Conservation (phyloP, 2,888 invertebrate genomes). For the Athalia circularis region DNA sequence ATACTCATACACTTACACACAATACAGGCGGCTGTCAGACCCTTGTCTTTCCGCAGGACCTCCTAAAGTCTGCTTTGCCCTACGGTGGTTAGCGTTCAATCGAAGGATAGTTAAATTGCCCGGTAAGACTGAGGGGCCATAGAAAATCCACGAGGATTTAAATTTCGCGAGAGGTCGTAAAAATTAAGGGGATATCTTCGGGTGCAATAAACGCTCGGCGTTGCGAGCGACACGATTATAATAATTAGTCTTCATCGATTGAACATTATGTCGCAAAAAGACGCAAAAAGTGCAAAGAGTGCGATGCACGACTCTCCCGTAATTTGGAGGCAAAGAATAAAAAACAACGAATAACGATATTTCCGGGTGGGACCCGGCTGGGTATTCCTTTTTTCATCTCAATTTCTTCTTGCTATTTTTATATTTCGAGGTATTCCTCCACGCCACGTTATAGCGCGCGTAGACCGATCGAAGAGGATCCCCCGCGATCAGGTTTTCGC, state of each 20-base stretch:
- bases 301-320: neutral
- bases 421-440: neutral
- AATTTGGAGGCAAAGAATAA: neutral
- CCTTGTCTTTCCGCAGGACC: constrained; percentile 39
- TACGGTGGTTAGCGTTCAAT: constrained; percentile 40
- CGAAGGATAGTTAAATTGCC: constrained; percentile 41
- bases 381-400: too few species aligned
- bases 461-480: neutral
- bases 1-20: constrained; percentile 7
- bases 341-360: neutral
- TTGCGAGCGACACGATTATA: neutral
- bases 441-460: neutral
- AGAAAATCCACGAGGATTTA: constrained; percentile 22
- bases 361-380: too few species aligned
- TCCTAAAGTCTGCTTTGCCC: constrained; percentile 27
- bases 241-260: constrained; percentile 4
- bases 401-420: neutral
- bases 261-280: neutral
- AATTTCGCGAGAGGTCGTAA: constrained; percentile 10
- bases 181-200: constrained; percentile 3
- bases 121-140: constrained; percentile 13
- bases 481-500: constrained; percentile 30
- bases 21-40: constrained; percentile 30
- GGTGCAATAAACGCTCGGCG: neutral
- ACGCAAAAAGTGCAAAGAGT: too few species aligned